Conservation (phyloP, 2,888 invertebrate species). For the Geophilus truncorum region DNA sequence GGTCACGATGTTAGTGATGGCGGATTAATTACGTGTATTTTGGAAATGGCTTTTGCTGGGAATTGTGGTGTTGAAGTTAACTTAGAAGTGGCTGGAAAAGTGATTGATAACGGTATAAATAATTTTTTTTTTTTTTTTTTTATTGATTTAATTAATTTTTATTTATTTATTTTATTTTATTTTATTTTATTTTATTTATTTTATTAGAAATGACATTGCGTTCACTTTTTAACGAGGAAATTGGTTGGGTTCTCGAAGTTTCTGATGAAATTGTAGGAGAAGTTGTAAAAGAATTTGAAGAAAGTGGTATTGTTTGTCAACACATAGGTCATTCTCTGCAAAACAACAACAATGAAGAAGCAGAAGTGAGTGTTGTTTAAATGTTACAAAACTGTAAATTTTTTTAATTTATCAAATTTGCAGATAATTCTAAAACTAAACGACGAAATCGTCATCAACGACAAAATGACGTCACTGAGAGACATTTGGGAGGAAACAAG, state of each 20-base stretch:
- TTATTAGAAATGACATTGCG: conserved; percentile 49
- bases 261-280: conserved; percentile 52
- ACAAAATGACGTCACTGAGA: conserved; percentile 63
- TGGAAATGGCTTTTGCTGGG: conserved; percentile 97
- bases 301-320: conserved; percentile 59
- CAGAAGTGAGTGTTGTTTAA: conserved; percentile 55
- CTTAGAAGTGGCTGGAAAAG: background rate
- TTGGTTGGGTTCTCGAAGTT: conserved; percentile 78
- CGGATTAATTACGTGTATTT: conserved; percentile 77
- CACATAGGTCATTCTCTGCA: conserved; percentile 62
- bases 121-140: no score
- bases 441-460: conserved; percentile 54
- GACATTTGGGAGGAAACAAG: conserved; percentile 95
- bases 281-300: conserved; percentile 59
- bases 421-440: background rate
- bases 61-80: conserved; percentile 64
- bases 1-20: conserved; percentile 98
- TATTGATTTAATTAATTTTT: background rate
- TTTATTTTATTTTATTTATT: background rate
- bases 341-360: conserved; percentile 60
- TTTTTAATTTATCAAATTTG: background rate
- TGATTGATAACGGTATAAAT: background rate
- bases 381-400: no score
- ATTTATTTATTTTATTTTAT: background rate
- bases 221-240: conserved; percentile 76